Conservation (phyloP, 2,888 invertebrate species). For the Plebejus argus region DNA sequence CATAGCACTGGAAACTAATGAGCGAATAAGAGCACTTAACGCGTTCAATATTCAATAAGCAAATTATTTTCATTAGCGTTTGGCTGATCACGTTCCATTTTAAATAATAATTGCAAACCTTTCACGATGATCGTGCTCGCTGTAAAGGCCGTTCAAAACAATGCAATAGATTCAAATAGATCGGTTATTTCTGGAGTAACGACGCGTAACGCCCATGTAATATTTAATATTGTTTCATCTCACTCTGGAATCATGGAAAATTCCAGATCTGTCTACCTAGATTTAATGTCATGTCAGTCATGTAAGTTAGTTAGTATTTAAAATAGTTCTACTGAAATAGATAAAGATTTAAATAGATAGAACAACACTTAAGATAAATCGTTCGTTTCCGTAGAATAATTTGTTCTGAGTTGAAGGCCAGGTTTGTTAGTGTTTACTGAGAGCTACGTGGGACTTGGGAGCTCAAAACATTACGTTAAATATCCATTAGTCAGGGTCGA, state of each 20-base stretch:
- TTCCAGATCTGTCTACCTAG: not conserved
- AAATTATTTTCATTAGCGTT: constrained; percentile 7
- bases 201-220: constrained; percentile 6
- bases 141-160: constrained; percentile 20
- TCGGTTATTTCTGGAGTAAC: constrained; percentile 22
- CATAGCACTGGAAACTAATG: not conserved
- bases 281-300: not conserved
- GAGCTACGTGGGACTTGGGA: not conserved
- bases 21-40: constrained; percentile 9
- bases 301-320: not conserved
- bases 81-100: constrained; percentile 11
- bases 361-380: not conserved
- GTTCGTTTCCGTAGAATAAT: not conserved
- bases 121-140: constrained; percentile 9
- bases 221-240: not conserved
- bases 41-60: not conserved
- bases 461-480: not conserved
- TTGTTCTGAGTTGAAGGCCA: constrained; percentile 3
- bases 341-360: not conserved
- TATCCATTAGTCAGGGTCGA: not conserved
- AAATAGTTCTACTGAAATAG: constrained; percentile 2
- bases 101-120: constrained; percentile 17
- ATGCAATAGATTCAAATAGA: constrained; percentile 26
- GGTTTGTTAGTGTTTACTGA: constrained; percentile 3
- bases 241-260: not conserved